Percentiles rank a stretch among this genome's conserved stretches.
Conservation (phyloP, 2,113 vertebrate species). For the Eudyptes chrysolophus region DNA sequence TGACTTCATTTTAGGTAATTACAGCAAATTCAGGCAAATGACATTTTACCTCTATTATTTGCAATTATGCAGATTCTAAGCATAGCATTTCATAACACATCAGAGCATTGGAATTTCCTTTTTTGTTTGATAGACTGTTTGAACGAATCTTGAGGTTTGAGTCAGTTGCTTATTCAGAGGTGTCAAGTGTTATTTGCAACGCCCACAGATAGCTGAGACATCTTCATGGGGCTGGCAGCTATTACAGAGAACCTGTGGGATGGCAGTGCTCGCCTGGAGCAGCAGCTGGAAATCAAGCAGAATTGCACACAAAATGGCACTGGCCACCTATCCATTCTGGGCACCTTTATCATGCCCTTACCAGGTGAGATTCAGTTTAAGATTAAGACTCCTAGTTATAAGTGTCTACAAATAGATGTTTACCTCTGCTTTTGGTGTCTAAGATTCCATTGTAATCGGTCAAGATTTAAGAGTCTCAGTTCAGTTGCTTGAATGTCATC, state of each 20-base stretch:
- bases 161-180: background rate
- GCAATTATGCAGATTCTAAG: background rate
- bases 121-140: background rate
- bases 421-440: background rate
- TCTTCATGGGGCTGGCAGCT: background rate
- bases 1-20: background rate
- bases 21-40: background rate
- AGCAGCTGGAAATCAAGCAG: background rate
- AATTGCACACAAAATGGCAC: background rate
- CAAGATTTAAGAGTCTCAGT: background rate
- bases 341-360: background rate
- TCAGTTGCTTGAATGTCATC: background rate
- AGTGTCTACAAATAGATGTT: background rate
- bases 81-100: background rate
- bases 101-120: background rate
- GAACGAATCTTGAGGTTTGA: background rate
- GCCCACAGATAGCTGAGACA: background rate
- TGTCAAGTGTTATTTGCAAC: background rate
- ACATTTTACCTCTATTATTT: background rate
- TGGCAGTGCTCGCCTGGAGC: background rate
- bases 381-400: background rate
- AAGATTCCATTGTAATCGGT: background rate
- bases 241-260: background rate
- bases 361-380: background rate
- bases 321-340: background rate